Base-by-base conservation (phyloP, 2,888 invertebrate genomes). In the Oscheius sp. region DNA sequence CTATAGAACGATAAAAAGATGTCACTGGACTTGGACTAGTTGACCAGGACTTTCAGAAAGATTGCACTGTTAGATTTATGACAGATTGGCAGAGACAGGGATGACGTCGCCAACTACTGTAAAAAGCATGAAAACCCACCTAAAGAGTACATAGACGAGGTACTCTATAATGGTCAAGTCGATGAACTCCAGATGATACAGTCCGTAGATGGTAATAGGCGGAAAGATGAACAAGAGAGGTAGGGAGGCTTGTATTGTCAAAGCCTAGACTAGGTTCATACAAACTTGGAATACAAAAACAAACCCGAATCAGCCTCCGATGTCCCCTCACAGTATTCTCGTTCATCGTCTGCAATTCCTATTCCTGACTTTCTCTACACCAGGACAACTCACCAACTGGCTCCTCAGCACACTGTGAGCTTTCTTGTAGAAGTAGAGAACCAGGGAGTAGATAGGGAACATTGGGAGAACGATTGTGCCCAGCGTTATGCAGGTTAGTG, bases 201-300 rank as follows among this genome's bases (percentile, higher is more conserved):
- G 65, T 5, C 78, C 79, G 72, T 84, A 84, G 5, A 84, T 65
- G 47, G 77, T 79, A 58, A 84, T 83, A 2, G 84, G 84, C 0
- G 84, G 84, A 53, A 84, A 84, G 48, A 84, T 78, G 70, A 83
- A 79, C 66, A 82, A 77, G 10, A 84, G 72, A 0, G 84, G 84
- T 0, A 84, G 77, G 1, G 80, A 79, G 0, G 84, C 84, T 60
- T 84, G 84, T 73, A 84, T 80, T 10, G 80, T 83, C 7, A 84
- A 75, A 48, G 82, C 82, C 79, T 82, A 21, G 21, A 21, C 21
- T 21, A 21, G 21, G 21, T 21, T 21, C 21, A 21, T 21, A 21
- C 21, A 21, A 21, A 21, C 0, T 21, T 21, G 21, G 21, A 5
- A 42, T 7, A 42, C 42, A 29, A 5, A 33, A 58, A 58, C 50